phyloP scores from a whole-genome alignment of 2,113 vertebrate species.

The Typhlomys cinereus region DNA sequence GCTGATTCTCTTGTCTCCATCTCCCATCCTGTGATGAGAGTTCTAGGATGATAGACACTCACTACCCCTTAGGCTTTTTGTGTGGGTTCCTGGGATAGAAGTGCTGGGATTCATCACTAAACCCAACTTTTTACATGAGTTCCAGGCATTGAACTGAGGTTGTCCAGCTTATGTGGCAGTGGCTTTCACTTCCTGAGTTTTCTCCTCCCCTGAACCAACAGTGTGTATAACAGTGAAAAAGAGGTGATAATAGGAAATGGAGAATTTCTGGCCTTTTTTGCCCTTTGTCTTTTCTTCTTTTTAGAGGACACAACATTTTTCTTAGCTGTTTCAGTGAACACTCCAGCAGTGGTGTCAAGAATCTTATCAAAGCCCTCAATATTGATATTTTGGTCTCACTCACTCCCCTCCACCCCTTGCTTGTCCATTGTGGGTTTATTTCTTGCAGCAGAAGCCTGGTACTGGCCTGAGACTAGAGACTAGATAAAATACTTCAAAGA shows the following conservation, averaged over 20 bases:
- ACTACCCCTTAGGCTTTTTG: too few species aligned
- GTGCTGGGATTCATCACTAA: too few species aligned
- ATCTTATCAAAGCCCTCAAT: background rate
- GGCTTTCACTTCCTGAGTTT: too few species aligned
- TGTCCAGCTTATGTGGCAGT: too few species aligned
- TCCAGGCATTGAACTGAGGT: too few species aligned
- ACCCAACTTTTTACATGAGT: too few species aligned
- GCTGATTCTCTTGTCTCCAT: too few species aligned
- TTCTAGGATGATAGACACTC: too few species aligned
- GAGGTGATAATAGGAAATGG: background rate
- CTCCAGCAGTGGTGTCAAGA: conserved; percentile 13
- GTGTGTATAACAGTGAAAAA: background rate
- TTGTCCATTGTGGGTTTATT: background rate
- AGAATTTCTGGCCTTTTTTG: background rate
- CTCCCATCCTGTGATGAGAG: too few species aligned
- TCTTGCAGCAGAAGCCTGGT: conserved; percentile 4
- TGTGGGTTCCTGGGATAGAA: too few species aligned
- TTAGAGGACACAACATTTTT: background rate
- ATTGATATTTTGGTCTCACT: background rate
- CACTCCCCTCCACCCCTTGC: background rate
- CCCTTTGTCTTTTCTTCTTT: conserved; percentile 3
- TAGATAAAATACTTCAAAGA: conserved; percentile 35
- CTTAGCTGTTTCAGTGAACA: background rate
- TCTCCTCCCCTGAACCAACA: too few species aligned
- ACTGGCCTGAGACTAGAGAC: conserved; percentile 11